A percentile compares a stretch with the other conserved stretches of the same genome.
These are phyloP conservation scores for Myotis planiceps DNA, from an alignment of 2,797 vertebrate species.

Conservation along the genomic window DNA sequence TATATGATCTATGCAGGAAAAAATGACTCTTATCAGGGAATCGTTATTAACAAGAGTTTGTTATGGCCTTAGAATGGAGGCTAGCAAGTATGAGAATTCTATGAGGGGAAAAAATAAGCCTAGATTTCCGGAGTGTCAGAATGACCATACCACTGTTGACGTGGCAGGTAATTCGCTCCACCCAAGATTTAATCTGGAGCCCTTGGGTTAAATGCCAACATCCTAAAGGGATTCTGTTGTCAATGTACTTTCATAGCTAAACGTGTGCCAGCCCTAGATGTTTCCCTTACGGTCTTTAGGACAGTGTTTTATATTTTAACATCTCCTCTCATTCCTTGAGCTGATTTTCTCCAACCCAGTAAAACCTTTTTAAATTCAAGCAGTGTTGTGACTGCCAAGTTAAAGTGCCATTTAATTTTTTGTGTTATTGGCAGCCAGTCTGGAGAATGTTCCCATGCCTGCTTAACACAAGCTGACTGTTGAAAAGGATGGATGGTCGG, in stretches of 20 bases:
- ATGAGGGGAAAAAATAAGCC: not conserved
- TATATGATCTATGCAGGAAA: not conserved
- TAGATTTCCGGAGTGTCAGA: not conserved
- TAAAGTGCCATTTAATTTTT: conserved; percentile 80
- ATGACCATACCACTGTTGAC: not conserved
- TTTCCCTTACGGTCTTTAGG: not conserved
- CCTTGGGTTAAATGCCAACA: not conserved
- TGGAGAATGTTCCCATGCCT: conserved; percentile 79
- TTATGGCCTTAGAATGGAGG: not conserved
- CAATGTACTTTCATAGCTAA: not conserved
- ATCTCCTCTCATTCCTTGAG: not conserved
- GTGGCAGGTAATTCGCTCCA: not conserved
- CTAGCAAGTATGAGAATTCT: not conserved
- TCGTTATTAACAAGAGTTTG: not conserved
- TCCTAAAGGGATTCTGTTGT: not conserved
- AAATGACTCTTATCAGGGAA: not conserved
- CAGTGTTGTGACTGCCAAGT: conserved; percentile 67
- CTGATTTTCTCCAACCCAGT: conserved; percentile 48
- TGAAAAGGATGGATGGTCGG: conserved; percentile 56
- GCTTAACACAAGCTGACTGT: conserved; percentile 77
- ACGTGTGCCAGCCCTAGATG: not conserved
- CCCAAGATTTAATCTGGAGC: not conserved
- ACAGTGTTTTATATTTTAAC: not conserved
- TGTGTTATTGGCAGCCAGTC: conserved; percentile 76
- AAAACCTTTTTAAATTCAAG: conserved; percentile 67